Conservation (phyloP, 2,888 invertebrate genomes). For the Drosophila siamana region DNA sequence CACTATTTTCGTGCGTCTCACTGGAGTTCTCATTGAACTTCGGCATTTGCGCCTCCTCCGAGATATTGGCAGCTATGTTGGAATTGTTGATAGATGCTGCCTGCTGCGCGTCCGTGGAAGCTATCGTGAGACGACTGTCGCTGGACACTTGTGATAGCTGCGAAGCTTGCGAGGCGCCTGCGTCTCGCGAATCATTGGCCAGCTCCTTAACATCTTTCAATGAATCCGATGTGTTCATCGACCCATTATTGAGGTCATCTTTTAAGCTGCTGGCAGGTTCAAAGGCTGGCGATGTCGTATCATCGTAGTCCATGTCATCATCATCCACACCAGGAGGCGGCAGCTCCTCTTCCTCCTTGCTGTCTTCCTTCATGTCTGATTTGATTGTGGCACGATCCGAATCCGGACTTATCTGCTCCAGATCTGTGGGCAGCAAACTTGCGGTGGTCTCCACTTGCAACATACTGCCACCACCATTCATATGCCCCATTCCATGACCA, state of each 20-base stretch:
- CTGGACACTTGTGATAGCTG: slow-evolving; percentile 88
- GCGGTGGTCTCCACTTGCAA: slow-evolving; percentile 83
- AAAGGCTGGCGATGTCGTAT: slow-evolving; percentile 42
- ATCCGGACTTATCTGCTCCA: slow-evolving; percentile 93
- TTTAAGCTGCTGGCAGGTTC: slow-evolving; percentile 86
- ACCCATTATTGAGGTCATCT: slow-evolving; percentile 75
- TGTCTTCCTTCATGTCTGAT: slow-evolving; percentile 80
- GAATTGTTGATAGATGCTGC: slow-evolving; percentile 83
- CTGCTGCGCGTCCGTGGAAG: slow-evolving; percentile 86
- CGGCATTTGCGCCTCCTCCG: slow-evolving; percentile 85
- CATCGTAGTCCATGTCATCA: slow-evolving; percentile 87
- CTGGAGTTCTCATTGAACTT: slow-evolving; percentile 84
- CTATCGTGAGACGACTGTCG: slow-evolving; percentile 85
- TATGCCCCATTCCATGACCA: slow-evolving; percentile 68
- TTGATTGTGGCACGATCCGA: slow-evolving; percentile 88
- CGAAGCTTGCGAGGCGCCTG: slow-evolving; percentile 87
- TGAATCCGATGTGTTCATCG: slow-evolving; percentile 60
- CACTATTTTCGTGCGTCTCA: slow-evolving; percentile 56
- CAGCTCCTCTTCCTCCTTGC: slow-evolving; percentile 80
- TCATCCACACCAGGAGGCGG: slow-evolving; percentile 83
- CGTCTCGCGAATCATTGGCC: slow-evolving; percentile 69
- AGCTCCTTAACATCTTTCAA: slow-evolving; percentile 60
- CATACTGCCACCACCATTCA: slow-evolving; percentile 58
- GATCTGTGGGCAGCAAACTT: slow-evolving; percentile 89
- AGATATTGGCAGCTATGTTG: slow-evolving; percentile 83